Conservation (phyloP, 2,113 vertebrate species). For the Carollia perspicillata region DNA sequence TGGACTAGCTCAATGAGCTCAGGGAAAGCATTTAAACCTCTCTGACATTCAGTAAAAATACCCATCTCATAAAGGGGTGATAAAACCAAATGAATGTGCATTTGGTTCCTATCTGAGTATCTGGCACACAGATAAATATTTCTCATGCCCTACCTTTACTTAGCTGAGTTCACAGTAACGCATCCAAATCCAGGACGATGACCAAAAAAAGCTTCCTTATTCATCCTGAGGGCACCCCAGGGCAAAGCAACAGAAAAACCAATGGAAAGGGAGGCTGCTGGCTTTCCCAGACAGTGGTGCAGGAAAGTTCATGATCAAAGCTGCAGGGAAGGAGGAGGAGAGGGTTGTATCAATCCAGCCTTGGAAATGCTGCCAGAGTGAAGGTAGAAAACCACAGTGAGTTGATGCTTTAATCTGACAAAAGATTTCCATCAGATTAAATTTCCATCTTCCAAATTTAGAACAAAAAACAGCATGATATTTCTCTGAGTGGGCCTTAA, state of each 20-base stretch:
- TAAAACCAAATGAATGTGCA: neutral
- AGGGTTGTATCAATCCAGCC: neutral
- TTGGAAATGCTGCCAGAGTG: neutral
- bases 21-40: neutral
- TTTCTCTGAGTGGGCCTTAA: constrained; percentile 46
- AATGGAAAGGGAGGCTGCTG: neutral
- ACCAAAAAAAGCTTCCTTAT: neutral
- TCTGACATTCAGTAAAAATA: neutral
- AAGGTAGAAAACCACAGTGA: constrained; percentile 15
- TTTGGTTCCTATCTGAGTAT: neutral
- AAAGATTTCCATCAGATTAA: constrained; percentile 52
- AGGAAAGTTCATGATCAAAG: neutral
- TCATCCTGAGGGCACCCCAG: neutral
- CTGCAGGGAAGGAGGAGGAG: neutral
- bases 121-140: neutral
- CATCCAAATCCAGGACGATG: neutral
- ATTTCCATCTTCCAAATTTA: constrained; percentile 55
- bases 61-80: neutral
- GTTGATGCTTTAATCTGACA: constrained; percentile 33
- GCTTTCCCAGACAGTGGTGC: neutral
- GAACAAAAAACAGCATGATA: constrained; percentile 27
- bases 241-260: neutral
- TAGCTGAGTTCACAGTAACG: neutral
- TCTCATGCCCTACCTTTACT: neutral
- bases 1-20: neutral